Evolutionary conservation across 2,797 vertebrate species (phyloP), one percentile per base, ranked within the genome.

Genomic region (Melanotaenia pygmaea): DNA sequence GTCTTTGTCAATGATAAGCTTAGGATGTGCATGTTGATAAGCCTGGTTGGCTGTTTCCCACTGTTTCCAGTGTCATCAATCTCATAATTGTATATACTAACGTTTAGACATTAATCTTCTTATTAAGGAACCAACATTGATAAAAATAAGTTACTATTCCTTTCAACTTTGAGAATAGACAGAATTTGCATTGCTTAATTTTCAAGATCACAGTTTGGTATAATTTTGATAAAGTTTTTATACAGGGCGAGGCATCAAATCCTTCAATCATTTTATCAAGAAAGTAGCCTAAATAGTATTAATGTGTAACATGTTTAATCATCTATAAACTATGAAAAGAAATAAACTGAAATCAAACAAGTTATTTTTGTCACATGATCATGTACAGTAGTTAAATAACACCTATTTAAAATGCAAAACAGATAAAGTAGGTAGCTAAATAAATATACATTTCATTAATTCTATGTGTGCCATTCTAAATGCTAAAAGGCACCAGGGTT

Each of bases 401-500:
- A 30, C 70, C 45, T 30, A 86, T 86, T 80, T 79, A 38, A 86
- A 88, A 82, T 89, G 79, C 80, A 77, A 87, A 86, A 80, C 28
- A 76, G 35, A 69, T 84, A 81, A 51, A 84, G 59, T 75, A 81
- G 59, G 75, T 79, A 85, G 71, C 82, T 85, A 84, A 91, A 93
- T 92, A 93, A 93, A 94, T 92, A 93, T 76, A 87, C 59, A 82
- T 43, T 84, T 64, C 57, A 61, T 35, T 50, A 18, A 76, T 59
- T 65, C 26, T 80, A 54, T 80, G 32, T 76, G 73, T 77, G 64
- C 73, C 81, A 53, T 64, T 72, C 60, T 67, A 70, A 76, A 68
- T 64, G 35, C 63, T 70, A 65, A 81, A 88, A 90, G 89, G 86
- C 86, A 89, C 78, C 67, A 58, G 50, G 59, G 77, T 75, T 83